A percentile compares a stretch with the other conserved stretches of the same genome.
Evolutionary conservation across 1,140 invertebrate species (phyloP).

Genomic region (Idris sp.): DNA sequence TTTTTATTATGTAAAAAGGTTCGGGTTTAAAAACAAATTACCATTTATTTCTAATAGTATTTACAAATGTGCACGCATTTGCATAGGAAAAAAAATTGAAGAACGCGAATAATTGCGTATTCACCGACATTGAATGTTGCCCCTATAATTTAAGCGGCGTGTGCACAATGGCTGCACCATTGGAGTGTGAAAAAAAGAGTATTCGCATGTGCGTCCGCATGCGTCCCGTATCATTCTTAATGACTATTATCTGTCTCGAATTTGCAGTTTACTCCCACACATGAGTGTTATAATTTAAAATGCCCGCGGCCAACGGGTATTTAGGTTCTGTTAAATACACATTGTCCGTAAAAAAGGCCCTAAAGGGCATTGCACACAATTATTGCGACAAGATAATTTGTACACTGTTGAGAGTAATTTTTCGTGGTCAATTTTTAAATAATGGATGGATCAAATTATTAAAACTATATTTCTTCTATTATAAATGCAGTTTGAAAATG

Average conservation of each 20-base stretch:
- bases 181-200: constrained; percentile 55
- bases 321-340: constrained; percentile 53
- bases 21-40: no score
- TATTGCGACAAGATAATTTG: constrained; percentile 6
- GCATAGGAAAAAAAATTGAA: constrained; percentile 43
- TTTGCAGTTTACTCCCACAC: constrained; percentile 54
- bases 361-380: constrained; percentile 2
- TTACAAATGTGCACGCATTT: constrained; percentile 21
- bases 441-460: no score
- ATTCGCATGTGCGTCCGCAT: constrained; percentile 29
- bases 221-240: constrained; percentile 45
- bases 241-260: constrained; percentile 59
- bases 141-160: constrained; percentile 55
- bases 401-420: background rate
- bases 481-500: no score
- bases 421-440: no score
- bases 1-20: no score
- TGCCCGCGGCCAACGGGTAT: constrained; percentile 25
- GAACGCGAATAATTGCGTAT: constrained; percentile 48
- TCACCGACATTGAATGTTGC: constrained; percentile 52
- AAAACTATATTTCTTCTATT: no score
- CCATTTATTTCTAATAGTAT: constrained; percentile 16
- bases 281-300: constrained; percentile 52
- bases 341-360: constrained; percentile 24
- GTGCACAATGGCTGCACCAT: constrained; percentile 46